Base-by-base conservation (phyloP, 2,113 vertebrate genomes). In the Dipodomys ordii region DNA sequence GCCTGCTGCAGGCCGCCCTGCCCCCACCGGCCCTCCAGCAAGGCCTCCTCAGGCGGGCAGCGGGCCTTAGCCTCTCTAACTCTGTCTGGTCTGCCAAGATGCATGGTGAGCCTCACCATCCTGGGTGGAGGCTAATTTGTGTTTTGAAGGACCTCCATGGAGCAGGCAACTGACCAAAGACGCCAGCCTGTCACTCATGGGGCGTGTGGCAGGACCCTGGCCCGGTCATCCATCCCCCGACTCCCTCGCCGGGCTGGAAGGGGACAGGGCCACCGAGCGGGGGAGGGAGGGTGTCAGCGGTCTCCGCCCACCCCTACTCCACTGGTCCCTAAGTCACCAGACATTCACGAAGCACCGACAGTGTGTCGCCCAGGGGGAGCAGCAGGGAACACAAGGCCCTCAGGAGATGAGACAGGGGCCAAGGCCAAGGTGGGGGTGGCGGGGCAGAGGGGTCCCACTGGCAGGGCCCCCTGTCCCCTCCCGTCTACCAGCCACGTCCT, bases 351-450 rank as follows among this genome's bases (percentile, higher is more conserved):
- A 76, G 53, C 79, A 73, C 49, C 82, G 30, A 20, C 72, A 6
- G 27, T 6, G 60, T 7, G 7, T 68, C 35, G 10, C 0, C 0
- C 71, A 1, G n/a, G 27, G 73, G 25, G 30, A 22, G 7, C 57
- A 18, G 53, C 15, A 4, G 46, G 57, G 18, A 76, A 32, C 30
- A 15, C 3, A 83, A 19, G 53, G 15, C 12, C 12, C 53, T 57
- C 13, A 13, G 15, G 53, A 18, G 15, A 9, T 53, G 49, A 30
- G 68, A 32, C 23, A 0, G 10, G 7, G 53, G 13, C 5, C 62
- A 19, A 13, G 19, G 32, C 28, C n/a, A 4, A 10, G 68, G n/a
- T 35, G 20, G 1, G 8, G 15, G 6, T 0, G 44, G 12, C 0
- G 0, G 12, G 4, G 25, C 9, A 32, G 84, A 57, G 2, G 30